phyloP scores from a whole-genome alignment of 2,888 invertebrate species.

The Caenorhabditis sp. region DNA sequence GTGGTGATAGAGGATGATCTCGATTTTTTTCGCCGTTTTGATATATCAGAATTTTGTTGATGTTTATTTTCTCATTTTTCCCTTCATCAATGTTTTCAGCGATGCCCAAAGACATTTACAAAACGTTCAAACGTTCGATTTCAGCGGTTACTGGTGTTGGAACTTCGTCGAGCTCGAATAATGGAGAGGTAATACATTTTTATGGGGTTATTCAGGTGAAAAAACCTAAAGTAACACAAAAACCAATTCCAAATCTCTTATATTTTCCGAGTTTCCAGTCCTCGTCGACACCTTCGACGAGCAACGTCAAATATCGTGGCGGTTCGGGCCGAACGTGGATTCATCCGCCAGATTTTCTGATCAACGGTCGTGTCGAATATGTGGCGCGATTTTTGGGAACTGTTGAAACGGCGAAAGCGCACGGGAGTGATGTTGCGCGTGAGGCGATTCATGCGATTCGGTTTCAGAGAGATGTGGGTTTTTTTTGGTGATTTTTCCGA shows the following conservation, averaged over 20 bases:
- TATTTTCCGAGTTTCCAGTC: too few relatives aligned
- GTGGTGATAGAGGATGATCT: too few relatives aligned
- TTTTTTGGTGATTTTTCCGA: too few relatives aligned
- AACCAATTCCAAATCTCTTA: too few relatives aligned
- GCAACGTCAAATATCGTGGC: conserved; percentile 43
- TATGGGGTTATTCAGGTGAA: not conserved
- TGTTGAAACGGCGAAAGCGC: conserved; percentile 91
- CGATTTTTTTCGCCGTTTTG: too few relatives aligned
- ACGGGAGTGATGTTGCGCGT: conserved; percentile 96
- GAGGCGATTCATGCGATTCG: conserved; percentile 90
- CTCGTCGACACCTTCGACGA: conserved; percentile 22
- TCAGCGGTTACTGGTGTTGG: conserved; percentile 44
- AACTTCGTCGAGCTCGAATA: conserved; percentile 2
- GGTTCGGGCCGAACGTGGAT: conserved; percentile 60
- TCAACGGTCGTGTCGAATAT: conserved; percentile 94
- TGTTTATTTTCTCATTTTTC: too few relatives aligned
- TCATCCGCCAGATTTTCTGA: conserved; percentile 80
- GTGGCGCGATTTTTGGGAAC: conserved; percentile 96
- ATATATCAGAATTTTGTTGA: too few relatives aligned
- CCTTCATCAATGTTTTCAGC: too few relatives aligned
- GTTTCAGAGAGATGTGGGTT: conserved; percentile 58
- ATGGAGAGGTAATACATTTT: conserved; percentile 28
- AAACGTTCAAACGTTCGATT: conserved; percentile 64
- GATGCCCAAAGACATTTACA: conserved; percentile 61
- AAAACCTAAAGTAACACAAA: too few relatives aligned